Evolutionary conservation across 2,888 invertebrate genomes (phyloP), one percentile per base, ranked within the genome.

Genomic region (Azorinus chamasolen): DNA sequence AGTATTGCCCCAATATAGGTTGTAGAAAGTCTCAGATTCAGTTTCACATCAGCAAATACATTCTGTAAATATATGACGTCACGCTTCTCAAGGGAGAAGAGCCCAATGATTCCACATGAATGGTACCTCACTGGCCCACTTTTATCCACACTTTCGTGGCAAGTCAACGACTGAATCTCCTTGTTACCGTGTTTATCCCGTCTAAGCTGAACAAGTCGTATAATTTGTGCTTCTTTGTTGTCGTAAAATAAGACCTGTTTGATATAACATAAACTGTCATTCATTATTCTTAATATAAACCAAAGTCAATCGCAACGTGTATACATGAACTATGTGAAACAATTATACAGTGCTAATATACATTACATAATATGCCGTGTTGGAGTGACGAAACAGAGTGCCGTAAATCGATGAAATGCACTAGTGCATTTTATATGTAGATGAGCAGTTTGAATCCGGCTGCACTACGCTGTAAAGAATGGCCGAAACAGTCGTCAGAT

Each of bases 1-100:
- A 73, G 20, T 20, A 73, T 50, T 2, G 50, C 73, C 25, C 73
- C 73, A 46, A 73, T 62, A n/a, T 57, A 73, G 10, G 73, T 68
- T 8, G 59, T 62, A 2, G 58, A 48, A 18, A 27, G 20, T 22
- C n/a, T 43, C 22, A 73, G 20, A 25, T 73, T 55, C 6, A 73
- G 37, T 22, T 22, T 48, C 12, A 62, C 50, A 24, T 62, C 54
- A 22, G 18, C 27, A 24, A 62, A 39, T 0, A 41, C 41, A 3
- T 51, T 43, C 20, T 68, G 50, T 0, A 73, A n/a, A 22, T 50
- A 50, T 8, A 73, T 18, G 24, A 51, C 43, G 37, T 73, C 73
- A 18, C 43, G 41, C 24, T 62, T 63, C 1, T 66, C 27, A 0
- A 73, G 43, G 20, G 18, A 45, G 48, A 62, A 51, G 4, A 73